Conservation (phyloP, 2,113 vertebrate genomes). For the Solea solea region DNA sequence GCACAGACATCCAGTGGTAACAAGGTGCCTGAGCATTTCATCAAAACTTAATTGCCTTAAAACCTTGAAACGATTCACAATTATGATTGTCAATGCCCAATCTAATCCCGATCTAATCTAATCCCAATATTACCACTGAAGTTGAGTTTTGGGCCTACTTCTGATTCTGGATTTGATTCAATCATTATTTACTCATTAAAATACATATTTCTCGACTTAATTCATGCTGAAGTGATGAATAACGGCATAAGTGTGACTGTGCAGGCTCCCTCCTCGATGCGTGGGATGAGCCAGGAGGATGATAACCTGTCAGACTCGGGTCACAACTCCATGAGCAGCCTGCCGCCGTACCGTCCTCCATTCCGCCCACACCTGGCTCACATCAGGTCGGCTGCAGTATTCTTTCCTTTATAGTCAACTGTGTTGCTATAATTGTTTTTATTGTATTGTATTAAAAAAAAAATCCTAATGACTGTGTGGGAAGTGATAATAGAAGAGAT, state of each 20-base stretch:
- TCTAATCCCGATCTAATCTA: too few species aligned
- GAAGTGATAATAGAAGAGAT: conserved; percentile 8
- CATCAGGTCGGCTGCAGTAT: conserved; percentile 81
- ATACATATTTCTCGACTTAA: background rate
- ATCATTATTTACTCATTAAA: conserved; percentile 9
- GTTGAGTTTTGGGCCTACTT: too few species aligned
- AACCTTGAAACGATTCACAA: background rate
- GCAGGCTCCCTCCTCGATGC: conserved; percentile 75
- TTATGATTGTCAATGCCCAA: background rate
- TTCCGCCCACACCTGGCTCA: conserved; percentile 86
- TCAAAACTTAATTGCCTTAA: too few species aligned
- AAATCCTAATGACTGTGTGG: conserved; percentile 20
- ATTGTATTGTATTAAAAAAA: too few species aligned
- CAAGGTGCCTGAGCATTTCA: conserved; percentile 52
- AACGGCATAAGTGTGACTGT: conserved; percentile 22
- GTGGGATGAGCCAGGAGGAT: conserved; percentile 85
- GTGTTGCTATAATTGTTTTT: conserved; percentile 9
- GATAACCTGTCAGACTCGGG: conserved; percentile 87
- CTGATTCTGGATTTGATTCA: background rate
- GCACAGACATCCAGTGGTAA: conserved; percentile 60
- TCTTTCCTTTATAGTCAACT: conserved; percentile 14
- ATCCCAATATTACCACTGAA: background rate
- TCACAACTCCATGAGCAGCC: conserved; percentile 93
- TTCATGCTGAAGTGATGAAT: conserved; percentile 18
- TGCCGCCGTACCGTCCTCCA: conserved; percentile 87